Conservation (phyloP, 2,888 invertebrate species). For the Lasioglossum leucozonium region DNA sequence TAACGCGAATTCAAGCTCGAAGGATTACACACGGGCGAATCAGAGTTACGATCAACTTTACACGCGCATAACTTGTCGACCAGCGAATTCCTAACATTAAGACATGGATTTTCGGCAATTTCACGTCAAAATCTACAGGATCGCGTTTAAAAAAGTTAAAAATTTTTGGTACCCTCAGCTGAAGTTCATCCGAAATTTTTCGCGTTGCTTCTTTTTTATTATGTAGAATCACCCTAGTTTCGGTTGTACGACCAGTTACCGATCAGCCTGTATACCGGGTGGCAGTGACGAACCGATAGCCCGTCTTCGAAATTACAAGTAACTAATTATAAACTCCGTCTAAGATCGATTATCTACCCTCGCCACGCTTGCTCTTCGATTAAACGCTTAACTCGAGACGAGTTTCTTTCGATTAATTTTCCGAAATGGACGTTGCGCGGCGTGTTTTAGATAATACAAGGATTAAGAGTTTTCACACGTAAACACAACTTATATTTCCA, state of each 20-base stretch:
- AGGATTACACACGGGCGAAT: slow-evolving; percentile 5
- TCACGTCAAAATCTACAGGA: too few species aligned
- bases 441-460: slow-evolving; percentile 68
- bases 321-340: slow-evolving; percentile 46
- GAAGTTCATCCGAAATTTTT: too few species aligned
- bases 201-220: too few species aligned
- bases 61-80: too few species aligned
- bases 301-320: slow-evolving; percentile 41
- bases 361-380: slow-evolving; percentile 51
- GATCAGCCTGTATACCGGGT: slow-evolving; percentile 40
- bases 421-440: slow-evolving; percentile 64
- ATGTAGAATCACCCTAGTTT: background rate
- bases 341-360: slow-evolving; percentile 35
- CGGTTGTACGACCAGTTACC: background rate
- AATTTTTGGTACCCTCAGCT: too few species aligned
- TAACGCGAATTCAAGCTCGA: slow-evolving; percentile 25
- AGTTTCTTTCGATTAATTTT: slow-evolving; percentile 56
- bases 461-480: slow-evolving; percentile 57
- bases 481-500: slow-evolving; percentile 68
- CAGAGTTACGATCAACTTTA: too few species aligned
- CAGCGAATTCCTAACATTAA: too few species aligned
- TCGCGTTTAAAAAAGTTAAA: too few species aligned
- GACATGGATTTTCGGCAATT: too few species aligned
- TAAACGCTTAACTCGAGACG: too few species aligned
- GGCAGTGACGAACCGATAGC: slow-evolving; percentile 52